Evolutionary conservation across 2,888 invertebrate genomes (phyloP), one percentile per base, ranked within the genome.

Genomic region (Pristionchus fissidentatus): DNA sequence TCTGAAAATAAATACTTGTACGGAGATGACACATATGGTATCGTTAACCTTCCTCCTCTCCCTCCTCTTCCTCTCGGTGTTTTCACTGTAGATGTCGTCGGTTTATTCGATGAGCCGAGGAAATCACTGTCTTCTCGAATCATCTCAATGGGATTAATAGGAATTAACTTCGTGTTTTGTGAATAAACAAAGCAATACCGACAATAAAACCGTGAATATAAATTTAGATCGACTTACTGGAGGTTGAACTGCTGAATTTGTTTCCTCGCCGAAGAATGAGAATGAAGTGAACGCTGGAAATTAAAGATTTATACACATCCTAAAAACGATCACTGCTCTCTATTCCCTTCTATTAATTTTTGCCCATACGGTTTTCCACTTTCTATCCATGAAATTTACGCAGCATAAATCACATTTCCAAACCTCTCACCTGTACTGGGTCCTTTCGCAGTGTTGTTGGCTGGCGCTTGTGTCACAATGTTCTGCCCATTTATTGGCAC

Each of bases 21-120:
- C n/a, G n/a, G 4, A 5, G 52, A 5, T 52, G 52, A 52, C n/a
- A 5, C 4, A 35, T 13, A 32, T 13, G 13, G 7, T 41, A 38
- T 13, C 22, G 1, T n/a, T 22, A 10, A 43, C 49, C 75, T 32
- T 22, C 75, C 41, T 32, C 49, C 75, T 19, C 70, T 70, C n/a
- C 49, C 49, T 77, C 75, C 75, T 77, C 70, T 70, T 32, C 75
- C 46, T 77, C 32, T 49, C 49, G 75, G 75, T 32, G 46, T 77
- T 35, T 5, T 46, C 75, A 15, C 49, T 26, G 75, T 15, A 49
- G 46, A 70, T 26, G 70, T 70, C 70, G 70, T 43, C 70, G 22
- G 70, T 70, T 35, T 70, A n/a, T 38, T 29, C 32, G 49, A 29
- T 19, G 29, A 19, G 26, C 41, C 75, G 32, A 77, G n/a, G 49